A percentile compares a stretch with the other conserved stretches of the same genome.
Evolutionary conservation across 2,797 vertebrate genomes (phyloP).

Genomic region (Pantherophis vulpinus): DNA sequence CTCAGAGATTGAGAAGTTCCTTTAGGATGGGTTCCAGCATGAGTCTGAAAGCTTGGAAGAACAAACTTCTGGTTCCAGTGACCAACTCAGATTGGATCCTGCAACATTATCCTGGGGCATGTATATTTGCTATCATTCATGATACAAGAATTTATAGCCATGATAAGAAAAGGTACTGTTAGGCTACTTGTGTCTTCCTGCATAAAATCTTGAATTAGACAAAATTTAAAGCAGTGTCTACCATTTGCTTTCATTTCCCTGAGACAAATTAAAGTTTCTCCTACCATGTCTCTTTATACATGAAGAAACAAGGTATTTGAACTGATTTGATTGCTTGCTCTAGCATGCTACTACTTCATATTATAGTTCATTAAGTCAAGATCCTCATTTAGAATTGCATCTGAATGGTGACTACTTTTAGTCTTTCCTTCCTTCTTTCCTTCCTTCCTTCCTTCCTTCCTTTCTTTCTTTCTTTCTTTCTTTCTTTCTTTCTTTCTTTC

Average conservation of each 20-base stretch:
- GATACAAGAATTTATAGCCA: not conserved
- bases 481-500: not conserved
- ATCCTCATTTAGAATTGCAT: not conserved
- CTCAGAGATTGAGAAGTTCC: not conserved
- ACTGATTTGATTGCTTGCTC: not conserved
- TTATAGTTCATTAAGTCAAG: not conserved
- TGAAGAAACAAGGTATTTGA: not conserved
- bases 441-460: too few species aligned
- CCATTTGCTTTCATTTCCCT: not conserved
- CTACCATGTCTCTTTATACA: not conserved
- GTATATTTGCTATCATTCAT: not conserved
- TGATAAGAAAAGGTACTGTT: not conserved
- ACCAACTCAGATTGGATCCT: not conserved
- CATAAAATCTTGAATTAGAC: not conserved
- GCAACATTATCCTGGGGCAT: not conserved
- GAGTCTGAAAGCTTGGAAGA: not conserved
- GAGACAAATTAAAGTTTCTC: not conserved
- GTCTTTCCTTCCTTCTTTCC: too few species aligned
- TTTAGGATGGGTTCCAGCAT: not conserved
- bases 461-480: not conserved
- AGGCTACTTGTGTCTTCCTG: not conserved
- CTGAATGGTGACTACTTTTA: not conserved
- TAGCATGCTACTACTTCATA: not conserved
- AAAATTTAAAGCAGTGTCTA: not conserved
- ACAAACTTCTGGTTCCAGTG: not conserved